Evolutionary conservation across 1,140 invertebrate species (phyloP).

Genomic region (Caenorhabditis latens): DNA sequence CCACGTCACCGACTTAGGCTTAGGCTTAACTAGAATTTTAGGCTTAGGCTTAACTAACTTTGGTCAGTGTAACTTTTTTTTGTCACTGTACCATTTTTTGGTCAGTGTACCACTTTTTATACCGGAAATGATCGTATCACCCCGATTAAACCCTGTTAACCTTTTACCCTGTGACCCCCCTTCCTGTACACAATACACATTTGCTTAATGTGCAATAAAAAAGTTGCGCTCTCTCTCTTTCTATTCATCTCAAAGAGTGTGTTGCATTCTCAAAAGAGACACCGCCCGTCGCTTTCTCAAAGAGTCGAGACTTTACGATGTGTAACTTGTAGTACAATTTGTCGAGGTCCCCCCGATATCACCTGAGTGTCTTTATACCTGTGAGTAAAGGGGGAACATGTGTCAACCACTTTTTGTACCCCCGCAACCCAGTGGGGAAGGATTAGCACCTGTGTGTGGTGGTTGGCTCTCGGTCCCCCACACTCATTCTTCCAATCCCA

Average conservation of each 20-base stretch:
- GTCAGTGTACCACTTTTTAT: too few species aligned
- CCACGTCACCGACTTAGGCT: too few species aligned
- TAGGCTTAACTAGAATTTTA: too few species aligned
- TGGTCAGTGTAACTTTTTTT: too few species aligned
- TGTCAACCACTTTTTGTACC: background rate
- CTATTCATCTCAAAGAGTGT: background rate
- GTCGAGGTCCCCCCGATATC: background rate
- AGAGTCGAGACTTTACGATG: conserved; percentile 51
- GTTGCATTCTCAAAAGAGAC: conserved; percentile 40
- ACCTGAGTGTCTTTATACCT: conserved; percentile 24
- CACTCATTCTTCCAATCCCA: background rate
- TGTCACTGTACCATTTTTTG: too few species aligned
- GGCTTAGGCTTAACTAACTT: too few species aligned
- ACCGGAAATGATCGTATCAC: background rate
- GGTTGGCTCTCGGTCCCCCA: too few species aligned
- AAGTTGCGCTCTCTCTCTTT: background rate
- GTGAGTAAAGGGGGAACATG: background rate
- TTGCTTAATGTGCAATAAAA: conserved; percentile 56
- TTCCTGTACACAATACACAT: background rate
- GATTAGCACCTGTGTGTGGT: too few species aligned
- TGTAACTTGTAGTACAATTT: conserved; percentile 55
- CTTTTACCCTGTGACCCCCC: background rate
- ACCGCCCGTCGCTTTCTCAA: background rate
- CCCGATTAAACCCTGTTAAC: background rate
- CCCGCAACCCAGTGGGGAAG: background rate